A percentile compares a stretch with the other conserved stretches of the same genome.
Evolutionary conservation across 2,797 vertebrate genomes (phyloP).

Genomic region (Phaenicophaeus curvirostris): DNA sequence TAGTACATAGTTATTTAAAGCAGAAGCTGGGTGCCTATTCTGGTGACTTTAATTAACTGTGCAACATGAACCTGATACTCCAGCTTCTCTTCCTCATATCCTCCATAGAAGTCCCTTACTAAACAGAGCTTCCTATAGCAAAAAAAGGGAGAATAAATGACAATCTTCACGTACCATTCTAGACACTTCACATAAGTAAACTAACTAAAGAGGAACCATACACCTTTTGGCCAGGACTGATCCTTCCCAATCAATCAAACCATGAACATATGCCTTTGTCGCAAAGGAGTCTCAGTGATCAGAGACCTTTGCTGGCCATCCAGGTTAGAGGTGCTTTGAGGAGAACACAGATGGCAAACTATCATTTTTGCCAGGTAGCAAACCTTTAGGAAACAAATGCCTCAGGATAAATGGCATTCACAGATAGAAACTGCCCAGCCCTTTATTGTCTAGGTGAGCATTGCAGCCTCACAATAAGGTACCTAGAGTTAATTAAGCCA

Average conservation of each 20-base stretch:
- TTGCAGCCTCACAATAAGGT: not conserved
- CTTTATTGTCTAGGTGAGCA: slow-evolving; percentile 30
- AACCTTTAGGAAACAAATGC: slow-evolving; percentile 35
- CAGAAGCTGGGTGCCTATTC: not conserved
- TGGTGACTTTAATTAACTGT: not conserved
- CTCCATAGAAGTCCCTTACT: not conserved
- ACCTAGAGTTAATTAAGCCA: slow-evolving; percentile 30
- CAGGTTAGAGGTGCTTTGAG: not conserved
- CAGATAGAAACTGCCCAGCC: not conserved
- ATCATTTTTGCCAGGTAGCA: slow-evolving; percentile 1
- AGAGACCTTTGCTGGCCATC: not conserved
- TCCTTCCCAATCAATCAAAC: not conserved
- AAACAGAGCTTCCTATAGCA: not conserved
- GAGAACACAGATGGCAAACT: slow-evolving; percentile 25
- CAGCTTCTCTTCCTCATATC: not conserved
- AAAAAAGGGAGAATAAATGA: not conserved
- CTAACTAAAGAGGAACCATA: not conserved
- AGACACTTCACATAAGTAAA: not conserved
- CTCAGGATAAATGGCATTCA: slow-evolving; percentile 2
- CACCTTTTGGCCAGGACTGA: not conserved
- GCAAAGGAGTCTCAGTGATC: not conserved
- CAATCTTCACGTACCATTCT: not conserved
- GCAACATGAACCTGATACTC: not conserved
- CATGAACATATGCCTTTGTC: not conserved
- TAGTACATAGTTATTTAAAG: not conserved